These are phyloP conservation scores for Graphium colonna DNA, from an alignment of 2,888 invertebrate species.

Conservation along the genomic window DNA sequence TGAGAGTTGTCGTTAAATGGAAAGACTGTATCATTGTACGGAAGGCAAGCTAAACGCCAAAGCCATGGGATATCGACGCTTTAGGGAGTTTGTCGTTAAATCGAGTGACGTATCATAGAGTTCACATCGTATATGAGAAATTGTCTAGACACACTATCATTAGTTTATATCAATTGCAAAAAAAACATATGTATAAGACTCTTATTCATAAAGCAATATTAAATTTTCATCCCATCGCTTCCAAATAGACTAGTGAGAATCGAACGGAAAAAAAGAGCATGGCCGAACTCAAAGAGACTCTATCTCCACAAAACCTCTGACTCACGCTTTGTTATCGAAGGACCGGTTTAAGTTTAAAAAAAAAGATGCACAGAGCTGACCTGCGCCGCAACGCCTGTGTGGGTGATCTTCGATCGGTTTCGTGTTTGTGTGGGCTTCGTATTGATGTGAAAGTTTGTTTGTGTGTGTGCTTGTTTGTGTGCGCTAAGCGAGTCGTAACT, in stretches of 20 bases:
- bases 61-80: too few relatives aligned
- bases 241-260: background rate
- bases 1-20: too few relatives aligned
- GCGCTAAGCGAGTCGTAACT: constrained; percentile 61
- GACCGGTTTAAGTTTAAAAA: constrained; percentile 64
- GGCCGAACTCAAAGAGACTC: constrained; percentile 1
- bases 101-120: too few relatives aligned
- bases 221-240: background rate
- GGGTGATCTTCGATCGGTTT: constrained; percentile 35
- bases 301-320: constrained; percentile 49
- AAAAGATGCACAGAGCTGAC: constrained; percentile 61
- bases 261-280: background rate
- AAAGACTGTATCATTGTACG: too few relatives aligned
- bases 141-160: too few relatives aligned
- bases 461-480: constrained; percentile 42
- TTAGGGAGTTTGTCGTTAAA: too few relatives aligned
- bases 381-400: constrained; percentile 55
- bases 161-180: too few relatives aligned
- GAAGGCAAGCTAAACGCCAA: too few relatives aligned
- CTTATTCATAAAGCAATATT: too few relatives aligned
- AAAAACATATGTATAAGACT: too few relatives aligned
- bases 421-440: constrained; percentile 28
- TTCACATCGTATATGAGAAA: too few relatives aligned
- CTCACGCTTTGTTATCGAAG: constrained; percentile 65
- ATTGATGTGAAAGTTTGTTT: too few relatives aligned